Base-by-base conservation (phyloP, 2,113 vertebrate genomes). In the Entelurus aequoreus region DNA sequence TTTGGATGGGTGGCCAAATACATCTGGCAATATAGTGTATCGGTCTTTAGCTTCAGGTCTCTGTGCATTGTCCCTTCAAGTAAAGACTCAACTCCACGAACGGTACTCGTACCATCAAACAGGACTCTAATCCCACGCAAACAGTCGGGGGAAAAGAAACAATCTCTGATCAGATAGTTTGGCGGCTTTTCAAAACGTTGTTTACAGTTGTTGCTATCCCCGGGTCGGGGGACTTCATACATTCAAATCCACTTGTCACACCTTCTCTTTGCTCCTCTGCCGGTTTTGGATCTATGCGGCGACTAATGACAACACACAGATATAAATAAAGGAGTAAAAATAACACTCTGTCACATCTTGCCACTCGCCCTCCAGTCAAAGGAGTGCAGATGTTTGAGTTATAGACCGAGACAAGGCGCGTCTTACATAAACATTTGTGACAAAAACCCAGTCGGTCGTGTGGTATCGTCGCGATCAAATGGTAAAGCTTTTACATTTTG, bases 221-320 rank as follows among this genome's bases (percentile, higher is more conserved):
- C 72, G 63, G 72, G 69, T 79, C 79, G 64, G 52, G 77, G 76
- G 76, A 75, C 28, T 38, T 87, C 87, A 89, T 93, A 95, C 92
- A 94, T 93, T 94, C 91, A 57, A 87, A 81, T 74, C 89, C 81
- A 88, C 68, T 83, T 86, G 85, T 88, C 88, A 87, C 84, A 81
- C 79, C 74, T 82, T 62, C 55, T 83, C 88, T 87, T 72, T 86
- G 86, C 61, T 68, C 81, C 16, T 16, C 15, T n/a, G 72, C 80
- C 76, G 72, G 86, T 54, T 7, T 54, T 56, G 66, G 50, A 65
- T 69, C 2, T 65, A 65, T 72, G 59, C 65, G 55, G 15, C 57
- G 55, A 63, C 71, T 72, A 68, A 64, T 65, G 55, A 73, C 65
- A 72, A 69, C 49, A 64, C 67, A 47, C 28, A 65, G 50, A 57